Evolutionary conservation across 2,113 vertebrate genomes (phyloP), one percentile per base, ranked within the genome.

Genomic region (Microcebus tavaratra): DNA sequence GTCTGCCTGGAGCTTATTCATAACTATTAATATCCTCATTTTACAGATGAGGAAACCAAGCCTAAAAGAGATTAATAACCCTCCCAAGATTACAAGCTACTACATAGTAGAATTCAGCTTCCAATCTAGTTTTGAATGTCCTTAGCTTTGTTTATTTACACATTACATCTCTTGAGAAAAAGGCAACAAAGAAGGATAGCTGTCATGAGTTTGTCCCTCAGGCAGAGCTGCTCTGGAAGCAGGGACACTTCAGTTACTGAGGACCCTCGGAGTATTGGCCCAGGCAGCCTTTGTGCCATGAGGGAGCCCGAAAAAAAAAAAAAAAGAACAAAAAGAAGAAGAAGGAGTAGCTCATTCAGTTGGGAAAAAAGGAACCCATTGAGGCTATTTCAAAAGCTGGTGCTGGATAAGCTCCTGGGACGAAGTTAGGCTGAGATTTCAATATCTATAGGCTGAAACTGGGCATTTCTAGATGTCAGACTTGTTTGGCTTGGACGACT

Each of bases 401-500:
- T 90, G 29, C 42, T 87, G 9, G 76, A 70, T 94, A 96, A 88
- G 36, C 81, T 96, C 53, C 59, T 61, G 67, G 83, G 42, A 92
- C 90, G 72, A 88, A 59, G 53, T 45, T 67, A 96, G 86, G 59
- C 50, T 25, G 18, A 91, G 86, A 78, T 91, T 93, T 93, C 86
- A 97, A 65, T 88, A 96, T 48, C 86, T 79, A 95, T 57, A 90
- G 45, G 27, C 39, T 85, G 78, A 94, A 91, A 97, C 53, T 75
- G 93, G 91, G 81, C 81, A 95, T 95, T 92, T 96, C 55, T 97
- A 95, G 95, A 96, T 88, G 88, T 96, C 85, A 95, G 67, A 72
- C 45, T 94, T 95, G 39, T 97, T 96, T 95, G 97, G 78, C 65
- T 96, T 96, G 70, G 88, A 70, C 90, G 65, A 88, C 90, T 95